Conservation (phyloP, 2,113 vertebrate species). For the Asarcornis scutulata region DNA sequence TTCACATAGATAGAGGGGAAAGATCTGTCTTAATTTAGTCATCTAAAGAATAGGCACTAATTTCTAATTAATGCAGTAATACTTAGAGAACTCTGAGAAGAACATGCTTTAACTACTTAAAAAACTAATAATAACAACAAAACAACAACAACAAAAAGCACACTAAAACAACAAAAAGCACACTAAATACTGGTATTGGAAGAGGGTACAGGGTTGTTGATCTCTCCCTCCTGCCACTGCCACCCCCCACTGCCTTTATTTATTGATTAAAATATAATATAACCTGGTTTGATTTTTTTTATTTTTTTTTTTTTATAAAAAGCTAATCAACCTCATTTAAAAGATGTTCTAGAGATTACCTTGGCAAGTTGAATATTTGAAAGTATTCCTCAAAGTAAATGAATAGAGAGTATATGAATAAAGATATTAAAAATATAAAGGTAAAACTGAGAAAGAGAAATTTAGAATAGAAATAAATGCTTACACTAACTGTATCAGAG, state of each 20-base stretch:
- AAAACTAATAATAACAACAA: background rate
- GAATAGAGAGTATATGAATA: background rate
- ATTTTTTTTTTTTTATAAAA: background rate
- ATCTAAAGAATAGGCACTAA: background rate
- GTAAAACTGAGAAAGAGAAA: background rate
- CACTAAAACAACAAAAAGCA: background rate
- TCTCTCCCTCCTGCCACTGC: background rate
- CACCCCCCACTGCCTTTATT: background rate
- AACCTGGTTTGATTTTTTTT: background rate
- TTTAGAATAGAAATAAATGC: conserved; percentile 2
- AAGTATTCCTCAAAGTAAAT: background rate
- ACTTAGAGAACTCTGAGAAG: background rate
- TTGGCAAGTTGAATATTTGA: background rate
- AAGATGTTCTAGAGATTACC: background rate
- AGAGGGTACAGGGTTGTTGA: fast-evolving
- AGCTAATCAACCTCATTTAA: background rate
- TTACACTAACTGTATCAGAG: background rate
- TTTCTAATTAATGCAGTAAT: background rate
- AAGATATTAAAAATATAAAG: background rate
- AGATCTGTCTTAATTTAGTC: background rate
- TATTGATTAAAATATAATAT: background rate
- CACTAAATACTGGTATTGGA: fast-evolving
- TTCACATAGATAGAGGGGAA: background rate
- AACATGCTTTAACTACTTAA: background rate
- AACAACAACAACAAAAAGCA: background rate